Evolutionary conservation across 37 sponge, comb jelly and placozoan species (phyloP).

Genomic region (Theonella swinhoei): DNA sequence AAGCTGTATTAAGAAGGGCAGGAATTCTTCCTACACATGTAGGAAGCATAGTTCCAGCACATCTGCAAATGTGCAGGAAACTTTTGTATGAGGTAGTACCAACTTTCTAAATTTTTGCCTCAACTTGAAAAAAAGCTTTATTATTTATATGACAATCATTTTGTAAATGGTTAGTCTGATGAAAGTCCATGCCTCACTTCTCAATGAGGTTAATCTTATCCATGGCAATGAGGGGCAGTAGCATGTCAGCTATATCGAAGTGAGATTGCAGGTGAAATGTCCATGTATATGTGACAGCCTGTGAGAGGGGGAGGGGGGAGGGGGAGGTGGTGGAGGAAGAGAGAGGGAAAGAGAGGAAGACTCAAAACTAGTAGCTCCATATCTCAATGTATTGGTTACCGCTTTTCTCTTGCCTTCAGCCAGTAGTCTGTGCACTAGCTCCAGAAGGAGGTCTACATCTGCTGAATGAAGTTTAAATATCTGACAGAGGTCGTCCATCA

Average conservation of each 20-base stretch:
- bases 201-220: slow-evolving; percentile 80
- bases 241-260: slow-evolving; percentile 20
- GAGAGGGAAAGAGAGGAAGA: not conserved
- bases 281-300: not conserved
- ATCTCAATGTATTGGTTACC: not conserved
- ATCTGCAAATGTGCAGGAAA: too few species aligned
- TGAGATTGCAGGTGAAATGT: not conserved
- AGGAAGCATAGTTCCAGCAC: too few species aligned
- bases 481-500: not conserved
- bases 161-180: too few species aligned
- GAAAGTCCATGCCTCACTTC: too few species aligned
- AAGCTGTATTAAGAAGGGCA: too few species aligned
- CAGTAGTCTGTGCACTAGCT: not conserved
- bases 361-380: not conserved
- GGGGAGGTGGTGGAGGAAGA: not conserved
- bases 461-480: not conserved
- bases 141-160: too few species aligned
- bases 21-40: too few species aligned
- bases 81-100: too few species aligned
- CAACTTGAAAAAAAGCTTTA: too few species aligned
- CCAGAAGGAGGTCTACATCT: not conserved
- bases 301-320: not conserved
- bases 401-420: not conserved
- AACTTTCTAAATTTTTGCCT: too few species aligned
- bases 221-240: slow-evolving; percentile 63